These are phyloP conservation scores for Epizoanthus illoricatus DNA, from an alignment of 92 coral and sea anemone genomes.

Conservation along the genomic window DNA sequence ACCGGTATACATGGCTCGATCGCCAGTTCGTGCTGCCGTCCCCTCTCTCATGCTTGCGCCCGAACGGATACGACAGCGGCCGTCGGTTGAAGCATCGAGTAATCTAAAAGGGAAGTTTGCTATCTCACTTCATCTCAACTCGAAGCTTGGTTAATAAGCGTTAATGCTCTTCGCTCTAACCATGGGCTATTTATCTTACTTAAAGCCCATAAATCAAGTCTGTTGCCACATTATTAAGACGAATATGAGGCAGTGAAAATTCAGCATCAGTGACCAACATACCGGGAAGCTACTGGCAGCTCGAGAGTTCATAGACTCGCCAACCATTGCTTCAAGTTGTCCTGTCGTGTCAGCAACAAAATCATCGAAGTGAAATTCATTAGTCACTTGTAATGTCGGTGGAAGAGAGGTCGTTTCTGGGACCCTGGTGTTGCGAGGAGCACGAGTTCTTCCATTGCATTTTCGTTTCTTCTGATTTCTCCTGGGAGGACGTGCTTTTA, in stretches of 20 bases:
- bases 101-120: constrained; percentile 18
- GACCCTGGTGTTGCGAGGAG: constrained; percentile 35
- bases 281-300: constrained; percentile 10
- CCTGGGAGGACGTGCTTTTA: constrained; percentile 32
- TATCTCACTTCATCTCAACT: constrained; percentile 28
- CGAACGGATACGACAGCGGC: constrained; percentile 17
- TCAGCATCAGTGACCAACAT: constrained; percentile 64
- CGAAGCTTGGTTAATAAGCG: constrained; percentile 26
- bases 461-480: constrained; percentile 35
- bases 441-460: constrained; percentile 10
- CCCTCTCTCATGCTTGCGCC: constrained; percentile 11
- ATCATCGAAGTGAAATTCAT: not conserved
- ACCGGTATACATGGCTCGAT: constrained; percentile 7
- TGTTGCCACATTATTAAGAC: constrained; percentile 55
- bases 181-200: constrained; percentile 37
- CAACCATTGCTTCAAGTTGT: not conserved
- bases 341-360: not conserved
- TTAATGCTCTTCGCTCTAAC: constrained; percentile 26
- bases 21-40: not conserved
- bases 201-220: constrained; percentile 53
- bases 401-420: constrained; percentile 18
- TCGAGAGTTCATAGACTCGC: constrained; percentile 19
- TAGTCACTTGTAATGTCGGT: not conserved
- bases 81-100: constrained; percentile 16
- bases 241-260: constrained; percentile 53